A percentile compares a stretch with the other conserved stretches of the same genome.
Evolutionary conservation across 2,113 vertebrate species (phyloP).

Genomic region (Sorex fumeus): DNA sequence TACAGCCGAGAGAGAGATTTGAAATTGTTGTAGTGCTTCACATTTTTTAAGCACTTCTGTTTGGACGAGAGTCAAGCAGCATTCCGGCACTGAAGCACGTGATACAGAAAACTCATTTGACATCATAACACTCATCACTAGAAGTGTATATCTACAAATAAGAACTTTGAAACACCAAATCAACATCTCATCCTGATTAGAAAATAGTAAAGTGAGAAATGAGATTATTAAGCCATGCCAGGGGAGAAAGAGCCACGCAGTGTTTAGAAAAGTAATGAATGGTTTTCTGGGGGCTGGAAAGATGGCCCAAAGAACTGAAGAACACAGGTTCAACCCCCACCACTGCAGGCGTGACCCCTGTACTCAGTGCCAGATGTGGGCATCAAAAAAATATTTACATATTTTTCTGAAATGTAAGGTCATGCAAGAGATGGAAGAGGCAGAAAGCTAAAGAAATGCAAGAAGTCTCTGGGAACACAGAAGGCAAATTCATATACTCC

Average conservation of each 20-base stretch:
- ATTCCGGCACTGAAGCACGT: conserved; percentile 82
- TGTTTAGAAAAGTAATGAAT: conserved; percentile 9
- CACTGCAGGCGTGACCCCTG: too few species aligned
- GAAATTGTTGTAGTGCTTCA: conserved; percentile 90
- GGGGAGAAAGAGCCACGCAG: background rate
- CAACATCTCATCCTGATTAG: conserved; percentile 11
- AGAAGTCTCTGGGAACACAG: background rate
- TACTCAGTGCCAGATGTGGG: too few species aligned
- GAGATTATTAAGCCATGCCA: background rate
- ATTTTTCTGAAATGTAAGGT: background rate
- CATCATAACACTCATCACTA: conserved; percentile 68
- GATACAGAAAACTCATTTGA: conserved; percentile 80
- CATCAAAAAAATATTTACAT: too few species aligned
- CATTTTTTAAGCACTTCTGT: conserved; percentile 90
- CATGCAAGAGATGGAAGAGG: background rate
- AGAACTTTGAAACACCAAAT: background rate
- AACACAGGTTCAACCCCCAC: too few species aligned
- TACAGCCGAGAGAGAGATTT: conserved; percentile 88
- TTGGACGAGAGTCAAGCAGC: conserved; percentile 88
- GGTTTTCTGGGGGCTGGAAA: conserved; percentile 30
- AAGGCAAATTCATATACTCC: conserved; percentile 57
- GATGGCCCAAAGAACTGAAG: too few species aligned
- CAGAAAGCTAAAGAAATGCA: conserved; percentile 13
- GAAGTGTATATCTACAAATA: background rate
- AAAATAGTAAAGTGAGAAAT: background rate